Evolutionary conservation across 1,140 invertebrate species (phyloP).

Genomic region (Leptinotarsa texana): DNA sequence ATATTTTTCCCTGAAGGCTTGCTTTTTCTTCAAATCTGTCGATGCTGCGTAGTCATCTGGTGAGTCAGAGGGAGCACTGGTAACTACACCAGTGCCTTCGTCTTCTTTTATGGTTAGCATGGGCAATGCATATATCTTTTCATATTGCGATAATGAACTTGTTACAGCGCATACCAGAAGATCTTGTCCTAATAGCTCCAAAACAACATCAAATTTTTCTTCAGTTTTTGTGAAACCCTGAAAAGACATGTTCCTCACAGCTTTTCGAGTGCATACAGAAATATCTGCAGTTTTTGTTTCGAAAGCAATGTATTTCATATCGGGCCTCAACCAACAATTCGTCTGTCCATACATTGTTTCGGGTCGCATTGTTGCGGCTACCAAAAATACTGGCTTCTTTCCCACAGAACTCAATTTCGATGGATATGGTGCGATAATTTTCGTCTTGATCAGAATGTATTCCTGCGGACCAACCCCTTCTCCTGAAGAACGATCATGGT

Average conservation of each 20-base stretch:
- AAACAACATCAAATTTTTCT: slow-evolving; percentile 75
- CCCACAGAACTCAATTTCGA: slow-evolving; percentile 65
- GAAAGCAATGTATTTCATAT: slow-evolving; percentile 91
- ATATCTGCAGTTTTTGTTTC: slow-evolving; percentile 72
- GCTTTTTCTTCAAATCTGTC: slow-evolving; percentile 94
- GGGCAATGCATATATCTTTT: slow-evolving; percentile 90
- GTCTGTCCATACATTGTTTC: slow-evolving; percentile 99
- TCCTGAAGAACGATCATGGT: slow-evolving; percentile 93
- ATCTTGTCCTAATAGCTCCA: slow-evolving; percentile 72
- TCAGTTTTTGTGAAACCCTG: slow-evolving; percentile 87
- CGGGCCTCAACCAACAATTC: slow-evolving; percentile 97
- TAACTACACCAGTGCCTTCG: slow-evolving; percentile 97
- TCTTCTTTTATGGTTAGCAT: slow-evolving; percentile 99
- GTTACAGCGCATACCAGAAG: slow-evolving; percentile 79
- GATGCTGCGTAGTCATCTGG: slow-evolving; percentile 98
- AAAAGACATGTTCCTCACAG: slow-evolving; percentile 94
- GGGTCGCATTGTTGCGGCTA: slow-evolving; percentile 95
- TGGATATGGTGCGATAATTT: slow-evolving; percentile 78
- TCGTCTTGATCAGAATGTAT: slow-evolving; percentile 97
- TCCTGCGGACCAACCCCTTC: slow-evolving; percentile 98
- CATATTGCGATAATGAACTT: slow-evolving; percentile 82
- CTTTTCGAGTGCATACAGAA: slow-evolving; percentile 84
- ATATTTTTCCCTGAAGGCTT: slow-evolving; percentile 91
- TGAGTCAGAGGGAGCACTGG: slow-evolving; percentile 97
- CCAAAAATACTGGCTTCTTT: slow-evolving; percentile 75